Evolutionary conservation across 92 coral and sea anemone genomes (phyloP).

Genomic region (Isaurus tuberculatus): DNA sequence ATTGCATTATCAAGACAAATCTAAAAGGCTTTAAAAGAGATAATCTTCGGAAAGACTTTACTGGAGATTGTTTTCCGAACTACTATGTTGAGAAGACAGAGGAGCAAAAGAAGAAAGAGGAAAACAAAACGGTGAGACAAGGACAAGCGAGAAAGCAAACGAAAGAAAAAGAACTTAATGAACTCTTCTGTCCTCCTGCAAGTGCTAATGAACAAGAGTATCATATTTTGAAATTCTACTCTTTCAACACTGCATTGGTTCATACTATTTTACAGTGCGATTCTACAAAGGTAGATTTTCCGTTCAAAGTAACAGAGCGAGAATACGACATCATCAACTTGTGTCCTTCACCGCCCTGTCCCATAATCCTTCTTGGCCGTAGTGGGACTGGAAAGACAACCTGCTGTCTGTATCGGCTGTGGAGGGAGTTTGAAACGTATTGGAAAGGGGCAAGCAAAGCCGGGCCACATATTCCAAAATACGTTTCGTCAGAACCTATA

Average conservation of each 20-base stretch:
- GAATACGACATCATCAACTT: constrained; percentile 95
- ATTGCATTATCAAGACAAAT: constrained; percentile 86
- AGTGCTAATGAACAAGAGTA: constrained; percentile 94
- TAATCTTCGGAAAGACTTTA: constrained; percentile 20
- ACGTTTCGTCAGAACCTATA: constrained; percentile 24
- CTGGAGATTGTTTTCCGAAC: constrained; percentile 36
- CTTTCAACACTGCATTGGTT: constrained; percentile 80
- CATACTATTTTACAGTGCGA: constrained; percentile 76
- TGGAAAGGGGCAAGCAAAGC: constrained; percentile 85
- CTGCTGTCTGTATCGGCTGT: constrained; percentile 93
- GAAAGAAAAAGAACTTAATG: constrained; percentile 30
- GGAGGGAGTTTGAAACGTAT: constrained; percentile 85
- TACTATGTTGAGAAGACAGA: constrained; percentile 44
- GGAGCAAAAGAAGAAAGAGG: constrained; percentile 20
- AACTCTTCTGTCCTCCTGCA: constrained; percentile 91
- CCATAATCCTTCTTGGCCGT: constrained; percentile 91
- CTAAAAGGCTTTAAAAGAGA: constrained; percentile 70
- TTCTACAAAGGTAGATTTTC: constrained; percentile 77
- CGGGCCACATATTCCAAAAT: constrained; percentile 89
- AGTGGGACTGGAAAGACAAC: constrained; percentile 99
- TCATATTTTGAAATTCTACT: constrained; percentile 94
- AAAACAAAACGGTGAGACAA: background rate
- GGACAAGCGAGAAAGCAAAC: background rate
- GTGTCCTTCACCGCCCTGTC: constrained; percentile 69
- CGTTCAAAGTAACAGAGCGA: constrained; percentile 92